Evolutionary conservation across 2,797 vertebrate species (phyloP).

Genomic region (Silurus lanzhouensis): DNA sequence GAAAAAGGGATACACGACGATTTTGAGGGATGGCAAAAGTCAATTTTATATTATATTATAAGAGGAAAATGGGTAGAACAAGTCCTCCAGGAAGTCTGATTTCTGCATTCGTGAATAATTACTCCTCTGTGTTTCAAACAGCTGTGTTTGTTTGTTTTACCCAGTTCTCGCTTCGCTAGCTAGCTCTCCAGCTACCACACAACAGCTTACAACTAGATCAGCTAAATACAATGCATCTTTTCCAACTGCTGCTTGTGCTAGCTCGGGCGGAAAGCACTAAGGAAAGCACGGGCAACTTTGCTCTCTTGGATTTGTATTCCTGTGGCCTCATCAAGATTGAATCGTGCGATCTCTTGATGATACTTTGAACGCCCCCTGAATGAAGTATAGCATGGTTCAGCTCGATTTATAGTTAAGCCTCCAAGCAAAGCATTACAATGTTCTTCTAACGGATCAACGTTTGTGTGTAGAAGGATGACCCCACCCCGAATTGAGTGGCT

Average conservation of each 20-base stretch:
- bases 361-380: not conserved
- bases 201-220: not conserved
- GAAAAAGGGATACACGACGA: not conserved
- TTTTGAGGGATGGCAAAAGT: too few species aligned
- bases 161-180: not conserved
- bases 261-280: not conserved
- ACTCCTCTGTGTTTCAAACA: not conserved
- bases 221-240: not conserved
- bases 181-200: not conserved
- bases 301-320: not conserved
- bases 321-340: not conserved
- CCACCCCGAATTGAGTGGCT: not conserved
- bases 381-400: not conserved
- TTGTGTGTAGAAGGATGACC: not conserved
- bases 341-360: not conserved
- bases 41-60: not conserved
- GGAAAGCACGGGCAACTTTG: not conserved
- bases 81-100: not conserved
- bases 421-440: not conserved
- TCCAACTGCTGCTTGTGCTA: not conserved
- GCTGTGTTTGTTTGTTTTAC: slow-evolving; percentile 6
- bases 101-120: not conserved
- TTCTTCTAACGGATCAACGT: not conserved
- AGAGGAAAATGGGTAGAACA: not conserved
- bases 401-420: not conserved